Conservation (phyloP, 2,888 invertebrate species). For the Drosophila nigricruria region DNA sequence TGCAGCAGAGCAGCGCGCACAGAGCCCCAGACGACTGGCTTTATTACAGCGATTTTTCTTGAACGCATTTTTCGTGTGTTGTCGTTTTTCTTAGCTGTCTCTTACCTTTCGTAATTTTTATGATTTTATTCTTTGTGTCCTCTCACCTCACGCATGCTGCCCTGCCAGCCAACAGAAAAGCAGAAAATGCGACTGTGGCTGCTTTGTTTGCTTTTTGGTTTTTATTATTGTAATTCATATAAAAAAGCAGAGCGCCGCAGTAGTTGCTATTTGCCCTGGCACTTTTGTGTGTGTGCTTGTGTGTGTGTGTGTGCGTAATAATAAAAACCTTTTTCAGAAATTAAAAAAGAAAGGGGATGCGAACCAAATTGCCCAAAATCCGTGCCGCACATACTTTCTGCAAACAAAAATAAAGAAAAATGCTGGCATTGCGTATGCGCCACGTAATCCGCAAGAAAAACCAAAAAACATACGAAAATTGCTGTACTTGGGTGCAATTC, state of each 20-base stretch:
- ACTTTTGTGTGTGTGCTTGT: conserved; percentile 25
- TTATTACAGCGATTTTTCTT: conserved; percentile 82
- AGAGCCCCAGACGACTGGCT: conserved; percentile 58
- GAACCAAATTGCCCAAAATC: conserved; percentile 57
- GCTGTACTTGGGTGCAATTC: conserved; percentile 34
- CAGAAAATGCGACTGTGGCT: conserved; percentile 35
- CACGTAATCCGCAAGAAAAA: conserved; percentile 38
- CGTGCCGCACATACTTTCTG: conserved; percentile 45
- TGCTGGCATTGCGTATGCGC: conserved; percentile 55
- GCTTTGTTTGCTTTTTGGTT: conserved; percentile 56
- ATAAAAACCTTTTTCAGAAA: conserved; percentile 79
- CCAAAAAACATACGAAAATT: conserved; percentile 13
- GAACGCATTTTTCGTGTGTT: conserved; percentile 74
- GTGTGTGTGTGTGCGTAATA: conserved; percentile 44
- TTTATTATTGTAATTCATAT: conserved; percentile 79
- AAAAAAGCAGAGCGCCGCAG: conserved; percentile 38
- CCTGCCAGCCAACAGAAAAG: conserved; percentile 6
- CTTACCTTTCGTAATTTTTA: conserved; percentile 80
- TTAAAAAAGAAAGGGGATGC: conserved; percentile 69
- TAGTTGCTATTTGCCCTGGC: conserved; percentile 36
- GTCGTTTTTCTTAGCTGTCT: conserved; percentile 69
- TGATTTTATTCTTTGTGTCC: conserved; percentile 68
- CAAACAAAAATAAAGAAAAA: conserved; percentile 8
- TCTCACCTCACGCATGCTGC: conserved; percentile 18
- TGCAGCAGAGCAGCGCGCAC: conserved; percentile 44